Base-by-base conservation (phyloP, 2,888 invertebrate genomes). In the Lithophane ornitopus region DNA sequence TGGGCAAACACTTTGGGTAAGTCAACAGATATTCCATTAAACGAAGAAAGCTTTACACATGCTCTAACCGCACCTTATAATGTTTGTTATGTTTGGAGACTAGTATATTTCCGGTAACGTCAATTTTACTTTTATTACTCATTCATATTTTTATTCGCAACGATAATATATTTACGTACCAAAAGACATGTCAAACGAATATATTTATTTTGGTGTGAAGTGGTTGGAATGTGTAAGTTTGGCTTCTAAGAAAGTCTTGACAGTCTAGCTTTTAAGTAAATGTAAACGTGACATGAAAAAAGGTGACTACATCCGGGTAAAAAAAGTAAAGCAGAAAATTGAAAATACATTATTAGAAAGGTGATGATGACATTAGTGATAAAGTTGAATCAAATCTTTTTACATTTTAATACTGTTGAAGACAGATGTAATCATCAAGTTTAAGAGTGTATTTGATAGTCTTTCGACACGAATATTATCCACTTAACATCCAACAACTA, bases 21-120 rank as follows among this genome's bases (percentile, higher is more conserved):
- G 87, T 86, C 85, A 89, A 90, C 90, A 93, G 92, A 93, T 88
- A 93, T 89, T 89, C 90, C 91, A 92, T 93, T 93, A 91, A 87
- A 88, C 85, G 90, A 89, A 88, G 89, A 90, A 92, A 91, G 90
- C 88, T 68, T 81, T 56, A 77, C 80, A 63, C 73, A 59, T 70
- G 46, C 67, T 44, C 11, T 41, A 56, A 87, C 73, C 66, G 46
- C 77, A 69, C 77, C 76, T 80, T 84, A 39, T 1, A 41, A 68
- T 84, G 49, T 74, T 78, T 74, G 56, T n/a, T n/a, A 12, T 71
- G 70, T 65, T 59, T 74, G 63, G n/a, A 46, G 52, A 72, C 70
- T 70, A 68, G 54, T 61, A 67, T 61, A 80, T 69, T 78, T 72
- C 63, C 52, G 49, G 66, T 46, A 58, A 59, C 58, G 28, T 49